phyloP scores from a whole-genome alignment of 2,888 invertebrate genomes.

The Masnerella sp. region DNA sequence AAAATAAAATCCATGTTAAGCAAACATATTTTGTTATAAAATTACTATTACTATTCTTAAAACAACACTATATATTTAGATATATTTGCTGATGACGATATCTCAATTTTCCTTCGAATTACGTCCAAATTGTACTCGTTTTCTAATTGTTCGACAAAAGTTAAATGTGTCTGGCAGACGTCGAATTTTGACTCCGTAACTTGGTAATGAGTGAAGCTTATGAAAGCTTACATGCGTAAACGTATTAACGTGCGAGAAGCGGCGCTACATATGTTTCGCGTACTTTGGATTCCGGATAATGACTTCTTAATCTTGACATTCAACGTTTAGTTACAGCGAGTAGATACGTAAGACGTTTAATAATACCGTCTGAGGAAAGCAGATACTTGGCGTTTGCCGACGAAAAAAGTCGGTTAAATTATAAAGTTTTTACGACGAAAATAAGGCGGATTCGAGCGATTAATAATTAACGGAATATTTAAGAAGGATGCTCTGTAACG shows the following conservation, averaged over 20 bases:
- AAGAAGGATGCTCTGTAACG: too few relatives aligned
- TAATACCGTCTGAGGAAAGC: constrained; percentile 9
- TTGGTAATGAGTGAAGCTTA: constrained; percentile 7
- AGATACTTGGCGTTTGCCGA: constrained; percentile 1
- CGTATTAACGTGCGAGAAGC: constrained; percentile 23
- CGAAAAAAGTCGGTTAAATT: neutral
- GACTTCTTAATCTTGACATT: constrained; percentile 31
- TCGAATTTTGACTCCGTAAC: constrained; percentile 2
- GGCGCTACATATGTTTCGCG: constrained; percentile 9
- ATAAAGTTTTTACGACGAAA: too few relatives aligned
- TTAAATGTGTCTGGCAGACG: too few relatives aligned
- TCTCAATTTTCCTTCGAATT: neutral
- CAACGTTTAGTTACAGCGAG: constrained; percentile 17
- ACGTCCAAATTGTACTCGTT: too few relatives aligned
- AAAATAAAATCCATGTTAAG: too few relatives aligned
- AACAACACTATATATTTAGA: too few relatives aligned
- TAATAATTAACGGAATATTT: too few relatives aligned
- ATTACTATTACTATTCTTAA: too few relatives aligned
- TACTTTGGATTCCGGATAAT: constrained; percentile 27
- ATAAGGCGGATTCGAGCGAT: too few relatives aligned
- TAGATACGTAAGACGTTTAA: constrained; percentile 10
- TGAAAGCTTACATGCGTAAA: constrained; percentile 25
- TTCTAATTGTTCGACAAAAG: too few relatives aligned
- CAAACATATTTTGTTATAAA: too few relatives aligned
- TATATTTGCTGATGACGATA: neutral